Percentiles rank a stretch among this genome's conserved stretches.
Evolutionary conservation across 2,888 invertebrate genomes (phyloP).

Genomic region (Lamellibrachia columna): DNA sequence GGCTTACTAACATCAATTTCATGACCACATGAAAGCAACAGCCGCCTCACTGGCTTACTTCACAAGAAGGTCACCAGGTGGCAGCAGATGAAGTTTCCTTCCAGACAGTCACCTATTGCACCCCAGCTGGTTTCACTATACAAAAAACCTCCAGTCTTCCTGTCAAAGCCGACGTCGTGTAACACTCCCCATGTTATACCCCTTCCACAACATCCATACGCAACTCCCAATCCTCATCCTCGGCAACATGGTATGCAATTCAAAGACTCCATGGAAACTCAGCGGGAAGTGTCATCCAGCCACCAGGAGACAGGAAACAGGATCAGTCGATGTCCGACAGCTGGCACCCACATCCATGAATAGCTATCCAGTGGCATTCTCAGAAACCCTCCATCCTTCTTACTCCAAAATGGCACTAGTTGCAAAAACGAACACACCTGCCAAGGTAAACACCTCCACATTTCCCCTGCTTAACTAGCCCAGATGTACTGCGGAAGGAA

Average conservation of each 20-base stretch:
- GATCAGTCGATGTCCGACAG: background rate
- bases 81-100: constrained; percentile 9
- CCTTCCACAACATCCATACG: background rate
- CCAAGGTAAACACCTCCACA: constrained; percentile 6
- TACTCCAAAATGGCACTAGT: background rate
- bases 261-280: background rate
- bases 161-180: background rate
- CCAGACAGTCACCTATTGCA: background rate
- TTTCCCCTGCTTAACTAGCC: background rate
- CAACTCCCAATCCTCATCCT: background rate
- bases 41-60: background rate
- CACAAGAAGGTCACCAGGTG: constrained; percentile 10
- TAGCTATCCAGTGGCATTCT: constrained; percentile 5
- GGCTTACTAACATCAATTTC: constrained; percentile 1
- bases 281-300: background rate
- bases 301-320: background rate
- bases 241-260: background rate
- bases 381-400: background rate
- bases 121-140: background rate
- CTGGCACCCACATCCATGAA: constrained; percentile 1
- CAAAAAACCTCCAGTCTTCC: background rate
- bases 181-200: background rate
- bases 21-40: background rate
- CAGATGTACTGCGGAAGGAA: background rate
- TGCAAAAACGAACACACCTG: constrained; percentile 1